Evolutionary conservation across 2,113 vertebrate genomes (phyloP), one percentile per base, ranked within the genome.

Genomic region (Phaethornis superciliosus): DNA sequence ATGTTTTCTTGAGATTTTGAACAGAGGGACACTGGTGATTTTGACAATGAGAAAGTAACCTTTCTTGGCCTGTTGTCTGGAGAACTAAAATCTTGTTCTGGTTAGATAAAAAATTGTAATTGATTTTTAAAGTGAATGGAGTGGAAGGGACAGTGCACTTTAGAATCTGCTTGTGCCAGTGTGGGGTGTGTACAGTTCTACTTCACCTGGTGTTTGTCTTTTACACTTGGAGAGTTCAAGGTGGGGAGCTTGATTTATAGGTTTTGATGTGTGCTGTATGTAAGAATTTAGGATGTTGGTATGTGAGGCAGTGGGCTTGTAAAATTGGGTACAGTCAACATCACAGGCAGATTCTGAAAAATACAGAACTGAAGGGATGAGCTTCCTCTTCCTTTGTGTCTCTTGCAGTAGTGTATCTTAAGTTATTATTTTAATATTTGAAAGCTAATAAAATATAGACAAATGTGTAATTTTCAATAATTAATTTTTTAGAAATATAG

Each of bases 11-110:
- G 15, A 15, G 24, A 60, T 78, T 89, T 84, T 60, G 63, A 58
- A 37, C 19, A 24, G 23, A 51, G 28, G 13, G 51, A 85, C 12
- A 4, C 3, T 1, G 2, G 30, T 4, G 1, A 32, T 33, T 5
- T 49, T 81, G 9, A 23, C 15, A 5, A 24, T 54, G 35, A 56
- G 35, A 18, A 92, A 52, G 7, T 58, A 46, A 49, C 27, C n/a
- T 46, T 85, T 42, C 15, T 5, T 30, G 51, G 19, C 42, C 40
- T 40, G 40, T 12, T 32, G 40, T 59, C 37, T 70, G 55, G 42
- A 79, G 52, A 84, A 17, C 12, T 72, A n/a, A 82, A 62, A 70
- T 63, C 10, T 58, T 89, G 20, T 44, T 64, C 42, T 79, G 24
- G 8, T 81, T 81, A 5, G 28, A 9, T 32, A 35, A 81, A 81